Evolutionary conservation across 2,888 invertebrate species (phyloP).

Genomic region (Pachliopta kotzebuea): DNA sequence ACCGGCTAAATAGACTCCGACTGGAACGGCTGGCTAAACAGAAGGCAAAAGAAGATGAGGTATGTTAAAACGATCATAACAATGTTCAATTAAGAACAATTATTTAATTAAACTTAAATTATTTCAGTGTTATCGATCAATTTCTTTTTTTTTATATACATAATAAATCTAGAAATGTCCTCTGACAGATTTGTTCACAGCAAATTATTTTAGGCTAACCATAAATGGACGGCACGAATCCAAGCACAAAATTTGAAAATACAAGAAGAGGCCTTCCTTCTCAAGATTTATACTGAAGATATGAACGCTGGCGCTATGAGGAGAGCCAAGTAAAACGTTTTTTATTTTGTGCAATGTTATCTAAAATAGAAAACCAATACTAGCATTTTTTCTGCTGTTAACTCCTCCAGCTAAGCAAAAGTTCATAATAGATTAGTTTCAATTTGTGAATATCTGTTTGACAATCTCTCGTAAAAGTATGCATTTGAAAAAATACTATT

Average conservation of each 20-base stretch:
- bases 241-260: conserved; percentile 64
- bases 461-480: no score
- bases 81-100: not conserved
- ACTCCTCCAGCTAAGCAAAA: no score
- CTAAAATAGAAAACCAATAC: no score
- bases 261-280: conserved; percentile 58
- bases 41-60: conserved; percentile 55
- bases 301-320: conserved; percentile 58
- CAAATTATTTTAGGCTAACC: conserved; percentile 51
- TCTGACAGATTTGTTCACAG: not conserved
- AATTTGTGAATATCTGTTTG: no score
- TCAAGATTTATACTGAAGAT: conserved; percentile 65
- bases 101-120: no score
- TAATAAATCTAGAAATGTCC: no score
- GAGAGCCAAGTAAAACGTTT: conserved; percentile 50
- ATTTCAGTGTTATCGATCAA: no score
- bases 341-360: not conserved
- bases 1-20: conserved; percentile 55
- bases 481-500: no score
- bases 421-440: no score
- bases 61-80: conserved; percentile 31
- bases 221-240: conserved; percentile 64
- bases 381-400: no score
- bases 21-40: conserved; percentile 56
- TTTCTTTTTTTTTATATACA: no score